Conservation (phyloP, 2,888 invertebrate genomes). For the Coenonympha arcania region DNA sequence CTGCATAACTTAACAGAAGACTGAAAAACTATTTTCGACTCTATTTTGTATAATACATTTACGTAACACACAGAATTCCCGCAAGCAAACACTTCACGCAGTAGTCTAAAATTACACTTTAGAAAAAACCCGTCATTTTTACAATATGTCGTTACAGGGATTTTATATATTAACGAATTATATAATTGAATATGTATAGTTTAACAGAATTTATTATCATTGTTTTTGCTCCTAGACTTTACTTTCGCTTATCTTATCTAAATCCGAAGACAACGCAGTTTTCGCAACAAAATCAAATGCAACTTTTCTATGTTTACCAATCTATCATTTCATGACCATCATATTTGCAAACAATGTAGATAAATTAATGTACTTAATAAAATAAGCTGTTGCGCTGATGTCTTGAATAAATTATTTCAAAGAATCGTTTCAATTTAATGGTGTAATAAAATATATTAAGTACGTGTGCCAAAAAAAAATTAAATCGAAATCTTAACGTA, state of each 20-base stretch:
- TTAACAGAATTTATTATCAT: conserved; percentile 55
- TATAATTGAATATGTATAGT: conserved; percentile 66
- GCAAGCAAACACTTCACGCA: conserved; percentile 29
- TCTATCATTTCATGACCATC: conserved; percentile 1
- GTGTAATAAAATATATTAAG: conserved; percentile 33
- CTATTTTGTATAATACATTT: conserved; percentile 70
- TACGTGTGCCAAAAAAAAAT: conserved; percentile 66
- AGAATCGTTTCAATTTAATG: conserved; percentile 20
- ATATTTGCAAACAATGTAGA: conserved; percentile 16
- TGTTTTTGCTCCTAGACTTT: conserved; percentile 42
- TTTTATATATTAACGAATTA: conserved; percentile 71
- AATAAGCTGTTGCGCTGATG: conserved; percentile 28
- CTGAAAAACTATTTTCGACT: conserved; percentile 72
- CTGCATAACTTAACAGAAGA: conserved; percentile 63
- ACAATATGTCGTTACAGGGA: conserved; percentile 75
- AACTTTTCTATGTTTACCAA: background rate
- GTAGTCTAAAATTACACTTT: conserved; percentile 36
- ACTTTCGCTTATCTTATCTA: conserved; percentile 37
- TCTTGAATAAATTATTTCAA: conserved; percentile 13
- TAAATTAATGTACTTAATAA: conserved; percentile 17
- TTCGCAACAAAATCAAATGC: conserved; percentile 21
- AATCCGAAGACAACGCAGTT: conserved; percentile 18
- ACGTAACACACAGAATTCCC: conserved; percentile 51
- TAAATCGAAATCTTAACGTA: conserved; percentile 29
- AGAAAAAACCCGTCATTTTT: conserved; percentile 64